Evolutionary conservation across 2,888 invertebrate species (phyloP).

Genomic region (Aradus depressus): DNA sequence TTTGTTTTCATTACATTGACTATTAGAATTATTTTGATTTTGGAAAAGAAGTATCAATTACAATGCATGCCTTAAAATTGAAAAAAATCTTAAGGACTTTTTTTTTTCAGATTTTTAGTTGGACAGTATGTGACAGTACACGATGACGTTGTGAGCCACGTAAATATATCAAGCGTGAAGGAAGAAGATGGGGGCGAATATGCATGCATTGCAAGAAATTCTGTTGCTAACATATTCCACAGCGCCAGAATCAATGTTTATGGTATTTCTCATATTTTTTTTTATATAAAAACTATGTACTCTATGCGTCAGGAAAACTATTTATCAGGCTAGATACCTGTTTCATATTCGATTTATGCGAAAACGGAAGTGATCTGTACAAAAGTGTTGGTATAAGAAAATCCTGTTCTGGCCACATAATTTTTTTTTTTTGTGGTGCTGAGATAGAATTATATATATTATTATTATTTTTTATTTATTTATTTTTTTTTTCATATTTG

Average conservation of each 20-base stretch:
- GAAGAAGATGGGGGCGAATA: slow-evolving; percentile 87
- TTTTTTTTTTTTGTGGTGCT: no score
- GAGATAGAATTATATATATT: not conserved
- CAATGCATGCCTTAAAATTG: not conserved
- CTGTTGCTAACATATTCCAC: slow-evolving; percentile 67
- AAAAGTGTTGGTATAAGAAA: no score
- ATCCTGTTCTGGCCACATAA: no score
- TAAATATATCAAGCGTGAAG: slow-evolving; percentile 76
- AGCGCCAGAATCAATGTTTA: slow-evolving; percentile 80
- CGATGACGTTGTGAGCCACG: slow-evolving; percentile 85
- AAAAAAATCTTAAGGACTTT: not conserved
- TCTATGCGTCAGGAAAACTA: no score
- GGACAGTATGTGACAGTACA: slow-evolving; percentile 86
- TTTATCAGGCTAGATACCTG: no score
- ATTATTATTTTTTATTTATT: slow-evolving; percentile 1
- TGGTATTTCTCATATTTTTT: slow-evolving; percentile 36
- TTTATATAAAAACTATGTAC: not conserved
- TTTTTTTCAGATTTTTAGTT: slow-evolving; percentile 60
- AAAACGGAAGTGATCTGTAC: no score
- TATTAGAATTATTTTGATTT: no score
- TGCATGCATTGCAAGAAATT: slow-evolving; percentile 71
- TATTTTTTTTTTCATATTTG: slow-evolving; percentile 10
- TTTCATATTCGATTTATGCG: no score
- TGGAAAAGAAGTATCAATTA: no score
- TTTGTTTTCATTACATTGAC: no score